Conservation (phyloP, 2,113 vertebrate genomes). For the Stigmatopora argus region DNA sequence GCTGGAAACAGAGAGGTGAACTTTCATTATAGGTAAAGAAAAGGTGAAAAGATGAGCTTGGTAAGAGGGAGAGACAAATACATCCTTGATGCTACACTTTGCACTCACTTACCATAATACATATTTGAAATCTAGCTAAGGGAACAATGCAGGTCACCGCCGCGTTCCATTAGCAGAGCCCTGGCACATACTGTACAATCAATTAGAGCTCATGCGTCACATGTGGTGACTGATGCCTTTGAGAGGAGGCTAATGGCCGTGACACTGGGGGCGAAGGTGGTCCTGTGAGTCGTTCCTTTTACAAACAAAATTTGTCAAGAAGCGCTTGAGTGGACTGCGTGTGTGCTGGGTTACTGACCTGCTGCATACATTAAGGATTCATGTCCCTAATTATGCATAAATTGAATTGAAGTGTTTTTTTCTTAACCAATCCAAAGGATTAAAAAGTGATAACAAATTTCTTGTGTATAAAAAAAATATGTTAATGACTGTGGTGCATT, state of each 20-base stretch:
- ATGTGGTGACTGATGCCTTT: slow-evolving; percentile 49
- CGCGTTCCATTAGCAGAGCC: slow-evolving; percentile 50
- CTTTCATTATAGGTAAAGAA: slow-evolving; percentile 13
- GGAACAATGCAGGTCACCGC: slow-evolving; percentile 53
- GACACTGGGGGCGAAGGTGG: slow-evolving; percentile 40
- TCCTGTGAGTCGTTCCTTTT: slow-evolving; percentile 20
- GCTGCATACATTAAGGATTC: slow-evolving; percentile 7
- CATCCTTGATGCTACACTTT: slow-evolving; percentile 29
- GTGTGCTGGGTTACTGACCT: background rate
- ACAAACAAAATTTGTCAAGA: slow-evolving; percentile 24
- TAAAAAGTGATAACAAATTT: background rate
- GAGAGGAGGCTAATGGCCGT: slow-evolving; percentile 29
- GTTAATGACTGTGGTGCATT: background rate
- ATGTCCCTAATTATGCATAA: background rate
- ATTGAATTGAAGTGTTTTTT: background rate
- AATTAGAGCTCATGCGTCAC: slow-evolving; percentile 51
- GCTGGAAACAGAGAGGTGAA: slow-evolving; percentile 33
- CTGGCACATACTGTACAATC: slow-evolving; percentile 49
- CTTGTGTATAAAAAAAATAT: background rate
- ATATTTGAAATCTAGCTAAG: slow-evolving; percentile 48
- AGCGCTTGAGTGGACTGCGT: slow-evolving; percentile 10
- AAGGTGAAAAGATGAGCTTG: slow-evolving; percentile 12
- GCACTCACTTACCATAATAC: slow-evolving; percentile 61
- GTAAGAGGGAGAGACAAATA: background rate
- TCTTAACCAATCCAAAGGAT: background rate